Conservation (phyloP, 2,797 vertebrate genomes). For the Phoeniculus purpureus region DNA sequence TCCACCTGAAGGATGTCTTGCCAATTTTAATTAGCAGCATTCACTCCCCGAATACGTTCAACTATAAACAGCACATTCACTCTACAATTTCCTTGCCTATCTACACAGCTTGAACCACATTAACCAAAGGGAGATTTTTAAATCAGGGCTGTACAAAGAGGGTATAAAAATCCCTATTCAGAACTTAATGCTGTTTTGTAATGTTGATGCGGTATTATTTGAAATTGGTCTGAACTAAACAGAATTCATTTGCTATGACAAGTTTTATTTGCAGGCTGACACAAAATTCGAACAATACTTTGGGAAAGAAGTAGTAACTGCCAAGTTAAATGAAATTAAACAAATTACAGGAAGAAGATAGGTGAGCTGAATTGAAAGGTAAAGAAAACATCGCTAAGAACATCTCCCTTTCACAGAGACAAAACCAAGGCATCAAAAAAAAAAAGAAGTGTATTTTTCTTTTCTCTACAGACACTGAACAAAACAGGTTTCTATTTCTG, state of each 20-base stretch:
- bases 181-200: neutral
- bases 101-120: conserved; percentile 26
- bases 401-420: neutral
- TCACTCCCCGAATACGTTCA: conserved; percentile 4
- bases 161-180: neutral
- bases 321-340: neutral
- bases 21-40: conserved; percentile 14
- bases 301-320: neutral
- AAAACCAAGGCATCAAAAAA: neutral
- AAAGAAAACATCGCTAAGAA: conserved; percentile 2
- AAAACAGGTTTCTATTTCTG: neutral
- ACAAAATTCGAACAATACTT: neutral
- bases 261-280: neutral
- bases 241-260: neutral
- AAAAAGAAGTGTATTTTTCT: neutral
- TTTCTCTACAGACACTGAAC: neutral
- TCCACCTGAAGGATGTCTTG: conserved; percentile 18
- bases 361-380: neutral
- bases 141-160: neutral
- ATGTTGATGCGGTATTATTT: neutral
- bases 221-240: neutral
- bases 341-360: neutral
- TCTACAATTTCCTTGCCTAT: neutral
- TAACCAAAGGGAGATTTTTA: conserved; percentile 19
- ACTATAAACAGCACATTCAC: conserved; percentile 11